Evolutionary conservation across 2,113 vertebrate genomes (phyloP), one percentile per base, ranked within the genome.

Genomic region (Pica pica): DNA sequence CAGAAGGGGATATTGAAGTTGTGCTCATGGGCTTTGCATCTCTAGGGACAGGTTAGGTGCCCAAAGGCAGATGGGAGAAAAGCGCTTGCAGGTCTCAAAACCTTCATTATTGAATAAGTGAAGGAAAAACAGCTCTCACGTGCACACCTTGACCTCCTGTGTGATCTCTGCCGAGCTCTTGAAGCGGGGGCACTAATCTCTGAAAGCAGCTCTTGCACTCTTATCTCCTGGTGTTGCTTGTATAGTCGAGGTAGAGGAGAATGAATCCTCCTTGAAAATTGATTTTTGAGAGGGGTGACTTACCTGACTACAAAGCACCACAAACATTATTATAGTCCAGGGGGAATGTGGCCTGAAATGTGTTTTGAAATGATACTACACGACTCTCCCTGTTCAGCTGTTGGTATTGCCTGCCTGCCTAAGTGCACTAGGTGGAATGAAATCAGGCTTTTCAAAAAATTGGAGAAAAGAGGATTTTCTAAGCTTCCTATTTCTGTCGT

Each of bases 251-350:
- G 59, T 27, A 80, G 55, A 90, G 55, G 37, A 86, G 86, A 91
- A 83, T 89, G 86, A 92, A 91, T 91, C 76, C 71, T 94, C 70
- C 75, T 61, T 77, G 80, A 65, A 91, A 83, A 83, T 35, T 81
- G 63, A 77, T 89, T 96, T 86, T 87, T 65, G 42, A 89, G 80
- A 67, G 80, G 71, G 35, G 21, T 0, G 1, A 70, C 47, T 86
- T 76, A 42, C 76, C 83, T 90, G 83, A 49, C 49, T 85, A 1
- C 23, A 80, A 94, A 94, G 77, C 46, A 87, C 83, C 37, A 24
- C 73, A 42, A 65, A 46, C 26, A 3, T 69, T 37, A 19, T 85
- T 90, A n/a, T 22, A 52, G 67, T 49, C 71, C 18, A 1, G 59
- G 49, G 50, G 50, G 76, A 87, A 30, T 50, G n/a, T 16, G 83